These are phyloP conservation scores for Cheirogaleus major DNA, from an alignment of 2,797 vertebrate genomes.

Conservation along the genomic window DNA sequence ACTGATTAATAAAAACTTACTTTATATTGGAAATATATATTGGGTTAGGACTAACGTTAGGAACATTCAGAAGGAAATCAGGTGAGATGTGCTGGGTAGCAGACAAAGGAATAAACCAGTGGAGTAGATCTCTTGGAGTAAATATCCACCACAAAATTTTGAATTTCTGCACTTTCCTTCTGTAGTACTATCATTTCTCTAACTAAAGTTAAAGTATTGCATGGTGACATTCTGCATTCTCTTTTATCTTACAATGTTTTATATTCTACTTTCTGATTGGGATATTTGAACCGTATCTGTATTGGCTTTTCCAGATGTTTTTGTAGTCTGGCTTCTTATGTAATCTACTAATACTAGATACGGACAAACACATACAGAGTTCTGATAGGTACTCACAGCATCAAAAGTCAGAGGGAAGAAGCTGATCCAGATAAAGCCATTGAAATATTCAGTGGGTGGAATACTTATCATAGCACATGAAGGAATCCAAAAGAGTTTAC, in stretches of 20 bases:
- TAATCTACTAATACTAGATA: neutral
- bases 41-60: neutral
- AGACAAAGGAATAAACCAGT: neutral
- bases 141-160: neutral
- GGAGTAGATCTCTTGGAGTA: neutral
- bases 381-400: neutral
- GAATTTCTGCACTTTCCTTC: neutral
- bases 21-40: neutral
- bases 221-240: neutral
- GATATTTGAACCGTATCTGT: neutral
- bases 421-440: neutral
- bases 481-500: neutral
- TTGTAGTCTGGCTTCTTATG: neutral
- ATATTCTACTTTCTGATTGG: neutral
- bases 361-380: neutral
- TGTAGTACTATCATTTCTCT: neutral
- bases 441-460: constrained; percentile 24
- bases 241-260: neutral
- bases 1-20: neutral
- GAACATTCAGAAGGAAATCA: neutral
- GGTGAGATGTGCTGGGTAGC: neutral
- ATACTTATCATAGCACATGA: neutral
- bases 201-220: neutral
- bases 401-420: neutral
- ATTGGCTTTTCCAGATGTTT: neutral